Conservation (phyloP, 2,888 invertebrate genomes). For the Microctonus hyperodae region DNA sequence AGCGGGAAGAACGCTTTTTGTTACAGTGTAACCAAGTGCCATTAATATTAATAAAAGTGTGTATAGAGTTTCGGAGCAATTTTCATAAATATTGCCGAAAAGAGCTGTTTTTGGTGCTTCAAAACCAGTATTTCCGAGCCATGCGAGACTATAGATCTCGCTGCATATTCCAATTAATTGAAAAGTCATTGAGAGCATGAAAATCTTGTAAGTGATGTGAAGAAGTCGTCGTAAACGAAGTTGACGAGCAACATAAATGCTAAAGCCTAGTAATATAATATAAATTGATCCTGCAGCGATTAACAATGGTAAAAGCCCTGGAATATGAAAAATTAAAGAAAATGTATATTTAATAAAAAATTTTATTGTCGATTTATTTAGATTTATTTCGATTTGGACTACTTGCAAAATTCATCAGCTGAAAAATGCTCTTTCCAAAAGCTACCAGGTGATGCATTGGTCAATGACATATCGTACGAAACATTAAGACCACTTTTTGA, state of each 20-base stretch:
- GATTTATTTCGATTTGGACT: constrained; percentile 25
- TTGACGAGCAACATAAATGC: constrained; percentile 78
- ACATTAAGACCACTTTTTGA: constrained; percentile 75
- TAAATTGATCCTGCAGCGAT: constrained; percentile 79
- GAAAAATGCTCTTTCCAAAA: constrained; percentile 92
- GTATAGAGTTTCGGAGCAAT: constrained; percentile 77
- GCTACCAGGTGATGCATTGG: constrained; percentile 81
- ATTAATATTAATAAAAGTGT: constrained; percentile 80
- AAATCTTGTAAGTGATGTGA: constrained; percentile 89
- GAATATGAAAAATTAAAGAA: constrained; percentile 47
- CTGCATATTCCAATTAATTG: constrained; percentile 77
- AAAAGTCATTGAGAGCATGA: constrained; percentile 73
- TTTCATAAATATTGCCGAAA: constrained; percentile 76
- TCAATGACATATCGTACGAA: constrained; percentile 84
- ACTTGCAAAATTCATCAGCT: constrained; percentile 94
- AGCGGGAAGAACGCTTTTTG: constrained; percentile 79
- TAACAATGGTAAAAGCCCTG: constrained; percentile 87
- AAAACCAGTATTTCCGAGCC: constrained; percentile 78
- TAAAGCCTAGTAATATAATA: constrained; percentile 74
- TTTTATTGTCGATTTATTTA: constrained; percentile 17
- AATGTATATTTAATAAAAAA: not conserved
- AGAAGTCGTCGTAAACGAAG: constrained; percentile 81
- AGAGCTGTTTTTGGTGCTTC: constrained; percentile 64
- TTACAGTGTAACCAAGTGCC: constrained; percentile 91
- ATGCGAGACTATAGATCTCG: constrained; percentile 75